Evolutionary conservation across 2,797 vertebrate species (phyloP), one percentile per base, ranked within the genome.

Genomic region (Triplophysa yarkandensis): DNA sequence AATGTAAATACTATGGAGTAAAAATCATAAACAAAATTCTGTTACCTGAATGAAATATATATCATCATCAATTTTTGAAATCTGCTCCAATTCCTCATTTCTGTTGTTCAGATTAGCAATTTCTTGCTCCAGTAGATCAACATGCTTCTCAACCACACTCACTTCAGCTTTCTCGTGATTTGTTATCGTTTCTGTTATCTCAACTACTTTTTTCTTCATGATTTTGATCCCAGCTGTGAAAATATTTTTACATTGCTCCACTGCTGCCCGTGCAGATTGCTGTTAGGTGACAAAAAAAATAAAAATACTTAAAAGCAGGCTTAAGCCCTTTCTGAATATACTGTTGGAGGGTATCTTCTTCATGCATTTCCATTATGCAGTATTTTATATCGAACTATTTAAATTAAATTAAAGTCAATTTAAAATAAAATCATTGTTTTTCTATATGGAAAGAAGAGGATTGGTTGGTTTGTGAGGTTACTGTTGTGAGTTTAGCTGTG

Each of bases 31-130:
- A 27, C 0, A 27, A 23, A 27, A 25, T 16, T 54, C 25, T 17
- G 25, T 28, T 54, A 72, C 70, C 70, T 72, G 44, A 41, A 72
- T 43, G n/a, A 72, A 44, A 64, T 1, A 16, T 8, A 72, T 41
- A 16, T 72, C 70, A 72, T 64, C 46, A 4, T 72, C 58, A 6
- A 28, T 4, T 6, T 21, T 0, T 16, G 44, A 63, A 41, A 72
- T 44, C 46, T 72, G 44, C 2, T 3, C 23, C 0, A 72, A 46
- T 16, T 63, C 44, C 4, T 72, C 7, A 0, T 4, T 13, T 21
- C 34, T 72, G 13, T 4, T 72, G 10, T 0, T 64, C 4, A 72
- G 10, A 2, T 64, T 46, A 54, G 10, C 28, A 46, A 72, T 54
- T 25, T 72, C 70, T 32, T 64, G 46, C 44, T 64, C 60, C 25